A percentile compares a stretch with the other conserved stretches of the same genome.
phyloP scores from a whole-genome alignment of 2,797 vertebrate genomes.

The Hoplostethus mediterraneus region DNA sequence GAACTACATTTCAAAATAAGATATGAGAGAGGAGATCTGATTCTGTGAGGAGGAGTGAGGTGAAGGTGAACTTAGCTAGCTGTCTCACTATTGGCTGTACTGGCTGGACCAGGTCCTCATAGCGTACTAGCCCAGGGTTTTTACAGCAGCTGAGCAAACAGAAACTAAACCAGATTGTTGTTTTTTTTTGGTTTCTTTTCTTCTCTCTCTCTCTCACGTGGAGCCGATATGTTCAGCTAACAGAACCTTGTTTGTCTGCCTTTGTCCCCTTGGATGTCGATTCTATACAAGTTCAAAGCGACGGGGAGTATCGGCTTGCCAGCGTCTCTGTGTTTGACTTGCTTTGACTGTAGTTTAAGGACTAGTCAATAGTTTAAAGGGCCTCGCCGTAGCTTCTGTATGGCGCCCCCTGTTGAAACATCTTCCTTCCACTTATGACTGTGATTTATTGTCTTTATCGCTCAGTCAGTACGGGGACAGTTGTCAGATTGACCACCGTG shows the following conservation, averaged over 20 bases:
- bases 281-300: conserved; percentile 25
- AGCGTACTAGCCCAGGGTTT: conserved; percentile 13
- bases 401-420: no score
- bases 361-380: no score
- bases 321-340: neutral
- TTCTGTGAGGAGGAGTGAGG: no score
- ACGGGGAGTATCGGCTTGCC: conserved; percentile 21
- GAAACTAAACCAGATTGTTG: conserved; percentile 53
- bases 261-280: conserved; percentile 40
- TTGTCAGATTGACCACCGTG: no score
- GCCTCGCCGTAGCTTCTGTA: no score
- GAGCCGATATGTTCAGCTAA: neutral
- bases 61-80: neutral
- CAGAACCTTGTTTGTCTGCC: conserved; percentile 34
- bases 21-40: no score
- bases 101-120: conserved; percentile 15
- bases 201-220: conserved; percentile 16
- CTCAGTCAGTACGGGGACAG: no score
- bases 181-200: conserved; percentile 8
- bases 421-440: no score
- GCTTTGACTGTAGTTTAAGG: neutral
- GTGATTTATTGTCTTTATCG: no score
- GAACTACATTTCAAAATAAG: no score
- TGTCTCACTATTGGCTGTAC: neutral
- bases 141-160: conserved; percentile 64